Evolutionary conservation across 2,113 vertebrate species (phyloP), one percentile per base, ranked within the genome.

Genomic region (Pollachius pollachius): DNA sequence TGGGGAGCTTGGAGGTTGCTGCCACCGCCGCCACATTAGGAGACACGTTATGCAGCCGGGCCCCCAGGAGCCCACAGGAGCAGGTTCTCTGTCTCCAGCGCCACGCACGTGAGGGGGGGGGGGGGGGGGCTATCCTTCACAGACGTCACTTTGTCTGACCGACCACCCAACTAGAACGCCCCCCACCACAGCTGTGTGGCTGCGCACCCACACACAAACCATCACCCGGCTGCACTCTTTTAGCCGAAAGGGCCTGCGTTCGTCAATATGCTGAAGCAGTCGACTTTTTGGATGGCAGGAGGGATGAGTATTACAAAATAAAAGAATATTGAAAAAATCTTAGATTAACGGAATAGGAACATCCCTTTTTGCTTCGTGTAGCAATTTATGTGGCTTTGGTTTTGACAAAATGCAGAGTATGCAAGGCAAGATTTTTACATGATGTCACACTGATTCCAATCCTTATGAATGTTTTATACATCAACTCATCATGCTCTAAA

Each of bases 111-210:
- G 84, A 92, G 68, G 81, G 76, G 76, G 67, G 67, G 70, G 67
- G 70, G 79, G 76, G 77, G 70, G 70, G 70, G 81, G 87, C 87
- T 90, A 91, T 90, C 81, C 89, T 85, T 92, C 92, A 92, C 74
- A 82, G 81, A 91, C 89, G 89, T 92, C 92, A 91, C 83, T 88
- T 87, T 93, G 93, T 93, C 91, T 91, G 80, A 90, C 80, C 86
- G 81, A 89, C 74, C 76, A 27, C 71, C 85, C 71, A 74, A 83
- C 81, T n/a, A 23, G 65, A 56, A 84, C 41, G n/a, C 58, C 30
- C 60, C 19, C 4, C 41, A 48, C 41, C 41, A 48, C 41, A 48
- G 41, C 41, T 48, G 41, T 48, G 41, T 1, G 41, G 2, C 60
- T 9, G 5, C 15, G 2, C 17, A 56, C 62, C 64, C 62, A 63